Base-by-base conservation (phyloP, 2,113 vertebrate genomes). In the Heloderma charlesbogerti region DNA sequence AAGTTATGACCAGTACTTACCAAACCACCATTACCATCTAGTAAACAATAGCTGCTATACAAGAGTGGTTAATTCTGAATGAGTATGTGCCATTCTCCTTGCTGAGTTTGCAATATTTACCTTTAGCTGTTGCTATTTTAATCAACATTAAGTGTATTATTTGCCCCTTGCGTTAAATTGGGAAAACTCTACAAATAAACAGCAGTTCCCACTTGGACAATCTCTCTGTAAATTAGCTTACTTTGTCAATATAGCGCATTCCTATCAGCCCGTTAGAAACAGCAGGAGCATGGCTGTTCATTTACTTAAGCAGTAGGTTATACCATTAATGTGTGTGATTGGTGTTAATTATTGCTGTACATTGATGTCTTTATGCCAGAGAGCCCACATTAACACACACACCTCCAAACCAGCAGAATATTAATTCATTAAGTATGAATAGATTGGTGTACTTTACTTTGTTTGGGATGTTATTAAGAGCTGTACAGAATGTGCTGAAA, bases 301-400 rank as follows among this genome's bases (percentile, higher is more conserved):
- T 98, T 98, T 98, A 98, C 97, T 98, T 98, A 98, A 98, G 97
- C 98, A 97, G 97, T 97, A 97, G 97, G 97, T 97, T 97, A 96
- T 97, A 97, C 96, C 97, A 97, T 98, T 98, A 98, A 96, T 91
- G 94, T 97, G 95, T 95, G 96, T 97, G 98, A 98, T 97, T 97
- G 97, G 97, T 98, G 97, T 97, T 98, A 98, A 98, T 98, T 98
- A 98, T 97, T 96, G 95, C 91, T 95, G 95, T 95, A 95, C 94
- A 94, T 95, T 96, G 93, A 92, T 96, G 94, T 96, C 93, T 97
- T 94, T 90, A 48, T 95, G 96, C 95, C 95, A 97, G 94, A 91
- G 89, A 91, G 93, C 95, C 97, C 90, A 95, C 94, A 93, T 97
- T 96, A 86, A 75, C 48, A 63, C 51, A 54, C 60, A 69, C 40